Base-by-base conservation (phyloP, 2,797 vertebrate species). In the Brachymystax lenok region DNA sequence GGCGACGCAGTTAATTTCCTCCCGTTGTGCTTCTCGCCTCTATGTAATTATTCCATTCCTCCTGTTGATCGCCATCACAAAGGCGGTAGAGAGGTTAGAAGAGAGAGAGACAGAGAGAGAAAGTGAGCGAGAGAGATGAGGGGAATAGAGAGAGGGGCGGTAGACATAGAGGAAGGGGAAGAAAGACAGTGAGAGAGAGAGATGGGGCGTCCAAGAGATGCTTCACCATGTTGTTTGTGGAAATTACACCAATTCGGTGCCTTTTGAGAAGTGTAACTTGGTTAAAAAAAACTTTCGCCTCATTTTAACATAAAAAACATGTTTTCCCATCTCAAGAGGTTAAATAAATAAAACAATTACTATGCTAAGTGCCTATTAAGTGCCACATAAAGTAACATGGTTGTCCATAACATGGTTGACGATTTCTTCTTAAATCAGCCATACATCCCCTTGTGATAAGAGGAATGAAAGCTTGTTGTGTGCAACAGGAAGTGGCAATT, bases 41-140 rank as follows among this genome's bases (percentile, higher is more conserved):
- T 24, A 56, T 69, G 16, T 85, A 86, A 91, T 92, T 88, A 89
- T 85, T 83, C 85, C 77, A 80, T 70, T 78, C 78, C 24, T 77
- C 13, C 51, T 84, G 73, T 76, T 75, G 72, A 86, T 86, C 61
- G 69, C 84, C 46, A 46, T 80, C 46, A 71, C 50, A 56, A 69
- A 81, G 33, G 12, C 59, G 69, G 5, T 28, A 28, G 78, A 75
- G 67, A 77, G 64, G 74, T 71, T 73, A 81, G 68, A 79, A 79
- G 59, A 28, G 78, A 71, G 68, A 76, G 71, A 72, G 54, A 80
- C 63, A 24, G 78, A 72, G 69, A 54, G 68, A 74, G 71, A 73
- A 46, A 78, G 54, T 69, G 67, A 73, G 75, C 8, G 12, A 5
- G 28, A 73, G 61, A 71, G 52, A 54, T 19, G 14, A 14, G 63